Base-by-base conservation (phyloP, 2,113 vertebrate genomes). In the Microtus pennsylvanicus region DNA sequence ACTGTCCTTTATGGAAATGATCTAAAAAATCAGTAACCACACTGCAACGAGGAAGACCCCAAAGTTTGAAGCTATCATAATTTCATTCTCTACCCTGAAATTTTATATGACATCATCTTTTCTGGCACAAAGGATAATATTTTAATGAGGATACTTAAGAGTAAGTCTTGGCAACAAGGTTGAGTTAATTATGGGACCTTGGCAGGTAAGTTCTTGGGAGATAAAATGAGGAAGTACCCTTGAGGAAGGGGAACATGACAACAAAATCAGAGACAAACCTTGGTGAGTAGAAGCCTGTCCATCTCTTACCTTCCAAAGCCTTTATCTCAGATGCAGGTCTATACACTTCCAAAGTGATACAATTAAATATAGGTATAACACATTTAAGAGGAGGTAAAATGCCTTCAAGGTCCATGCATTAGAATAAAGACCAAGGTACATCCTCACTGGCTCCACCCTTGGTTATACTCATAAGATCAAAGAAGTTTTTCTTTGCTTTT, bases 161-260 rank as follows among this genome's bases (percentile, higher is more conserved):
- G 22, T 83, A 83, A 87, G 90, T 86, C 95, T 93, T 94, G 72
- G 78, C 81, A 95, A 95, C 75, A 90, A 38, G 58, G n/a, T 61
- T 96, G 87, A 80, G 96, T 93, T 95, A 90, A 95, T 94, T 81
- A 96, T 90, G 45, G 70, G 58, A 91, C n/a, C 0, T 95, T 94
- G 76, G 67, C 50, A 93, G 83, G 65, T 95, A 87, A 78, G 69
- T 86, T 92, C 33, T 80, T 63, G 26, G 35, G 45, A 93, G 61
- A 17, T 45, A 45, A 94, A 89, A 83, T 70, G 52, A 77, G 81
- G 42, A 47, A 63, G 12, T 55, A 70, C 58, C n/a, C 89, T 50
- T 65, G 24, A 65, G 90, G 77, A 67, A 52, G 35, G 58, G 21
- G 19, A 72, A 16, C 28, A 85, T 50, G 55, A 93, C 2, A 26